Base-by-base conservation (phyloP, 2,888 invertebrate species). In the Eupeodes latifasciatus region DNA sequence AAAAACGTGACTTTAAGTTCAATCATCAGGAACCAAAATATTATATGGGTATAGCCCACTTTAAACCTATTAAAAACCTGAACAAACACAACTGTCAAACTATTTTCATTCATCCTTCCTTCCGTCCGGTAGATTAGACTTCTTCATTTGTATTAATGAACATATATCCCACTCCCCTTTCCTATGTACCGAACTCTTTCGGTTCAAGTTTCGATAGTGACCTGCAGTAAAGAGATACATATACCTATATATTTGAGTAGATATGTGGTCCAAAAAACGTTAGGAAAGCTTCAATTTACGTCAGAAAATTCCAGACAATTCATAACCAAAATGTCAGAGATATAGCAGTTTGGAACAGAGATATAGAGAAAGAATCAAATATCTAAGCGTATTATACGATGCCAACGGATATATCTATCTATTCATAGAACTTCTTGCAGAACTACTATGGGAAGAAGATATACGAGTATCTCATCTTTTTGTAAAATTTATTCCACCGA, bases 291-390 rank as follows among this genome's bases (percentile, higher is more conserved):
- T 55, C 86, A 79, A 82, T 86, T 72, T 86, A 78, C 74, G 69
- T 75, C 79, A 86, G 78, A 62, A 7, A 12, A 67, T 80, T 69
- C 40, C 16, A 80, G 81, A 81, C 84, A 84, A 84, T 80, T 84
- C 87, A 87, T 84, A 86, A 86, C 86, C 86, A 75, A 85, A 64
- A 86, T 76, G 83, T 84, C 87, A 79, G 74, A 64, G 16, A 10
- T 57, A 57, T 19, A 16, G 16, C 62, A 79, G 44, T 47, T 27
- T 27, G 34, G 2, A 10, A 34, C 3, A 4, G 2, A 10, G n/a
- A 27, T 1, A 11, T 10, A 5, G 4, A n/a, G n/a, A 27, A 47
- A 55, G 67, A 86, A 66, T 80, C 76, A 80, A 69, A 67, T 75
- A 67, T 44, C 55, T 75, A 64, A 80, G 47, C 49, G 64, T 62